phyloP scores from a whole-genome alignment of 2,797 vertebrate genomes.

The Muraenolepis orangiensis region DNA sequence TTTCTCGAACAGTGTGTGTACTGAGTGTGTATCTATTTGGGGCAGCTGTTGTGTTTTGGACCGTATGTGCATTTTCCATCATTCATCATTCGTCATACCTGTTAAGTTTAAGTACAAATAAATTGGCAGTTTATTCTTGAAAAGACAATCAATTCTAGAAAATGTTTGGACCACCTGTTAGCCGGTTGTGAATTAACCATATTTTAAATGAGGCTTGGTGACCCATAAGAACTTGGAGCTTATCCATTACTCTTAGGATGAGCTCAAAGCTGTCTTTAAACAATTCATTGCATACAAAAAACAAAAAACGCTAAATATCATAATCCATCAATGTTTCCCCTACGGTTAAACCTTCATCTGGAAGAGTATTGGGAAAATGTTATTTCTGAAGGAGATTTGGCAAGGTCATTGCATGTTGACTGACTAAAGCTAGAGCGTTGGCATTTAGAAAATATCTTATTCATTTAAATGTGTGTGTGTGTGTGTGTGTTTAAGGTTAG shows the following conservation, averaged over 20 bases:
- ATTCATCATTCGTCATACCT: neutral
- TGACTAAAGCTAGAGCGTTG: neutral
- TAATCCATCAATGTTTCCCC: neutral
- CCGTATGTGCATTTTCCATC: neutral
- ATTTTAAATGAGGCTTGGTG: neutral
- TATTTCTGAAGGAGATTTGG: neutral
- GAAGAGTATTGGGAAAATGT: neutral
- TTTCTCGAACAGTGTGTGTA: neutral
- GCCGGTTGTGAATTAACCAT: neutral
- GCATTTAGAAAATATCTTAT: too few relatives aligned
- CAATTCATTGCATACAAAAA: neutral
- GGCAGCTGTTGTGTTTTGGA: too few relatives aligned
- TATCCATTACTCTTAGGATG: neutral
- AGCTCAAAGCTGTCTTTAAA: neutral
- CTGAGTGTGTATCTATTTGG: neutral
- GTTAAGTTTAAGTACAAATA: neutral
- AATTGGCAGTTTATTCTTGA: neutral
- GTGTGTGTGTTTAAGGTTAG: conserved; percentile 53
- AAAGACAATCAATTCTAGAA: neutral
- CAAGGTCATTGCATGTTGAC: neutral
- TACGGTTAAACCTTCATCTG: neutral
- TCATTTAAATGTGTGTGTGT: conserved; percentile 13
- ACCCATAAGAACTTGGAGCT: too few relatives aligned
- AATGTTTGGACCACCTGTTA: neutral
- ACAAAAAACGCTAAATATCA: neutral